Conservation (phyloP, 1,140 invertebrate species). For the Cydia pomonella region DNA sequence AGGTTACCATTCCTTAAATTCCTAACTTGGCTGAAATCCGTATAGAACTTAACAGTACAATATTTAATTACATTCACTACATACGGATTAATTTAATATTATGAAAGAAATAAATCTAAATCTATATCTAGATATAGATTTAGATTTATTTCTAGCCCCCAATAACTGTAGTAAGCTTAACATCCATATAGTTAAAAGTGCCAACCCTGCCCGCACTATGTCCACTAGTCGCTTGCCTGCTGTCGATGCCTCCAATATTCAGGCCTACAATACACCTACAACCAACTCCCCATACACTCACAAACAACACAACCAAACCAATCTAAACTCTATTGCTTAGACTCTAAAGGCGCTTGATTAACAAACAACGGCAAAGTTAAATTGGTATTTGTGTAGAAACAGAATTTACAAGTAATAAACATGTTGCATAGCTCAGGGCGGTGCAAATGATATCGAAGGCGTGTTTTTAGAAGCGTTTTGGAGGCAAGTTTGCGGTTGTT, state of each 20-base stretch:
- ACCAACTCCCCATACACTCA: neutral
- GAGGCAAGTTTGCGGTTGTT: neutral
- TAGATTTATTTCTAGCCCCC: too few species aligned
- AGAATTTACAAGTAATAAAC: slow-evolving; percentile 27
- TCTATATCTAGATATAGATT: too few species aligned
- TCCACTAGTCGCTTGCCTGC: slow-evolving; percentile 22
- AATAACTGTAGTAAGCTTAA: neutral
- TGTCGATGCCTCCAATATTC: slow-evolving; percentile 32
- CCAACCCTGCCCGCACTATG: slow-evolving; percentile 9
- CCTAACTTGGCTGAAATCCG: too few species aligned
- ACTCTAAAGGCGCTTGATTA: neutral
- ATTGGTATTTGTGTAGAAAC: neutral
- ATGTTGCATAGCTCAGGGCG: neutral
- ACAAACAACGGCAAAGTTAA: neutral
- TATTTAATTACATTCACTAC: too few species aligned
- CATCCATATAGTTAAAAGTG: neutral
- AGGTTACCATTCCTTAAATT: too few species aligned
- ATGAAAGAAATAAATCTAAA: too few species aligned
- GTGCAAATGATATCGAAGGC: slow-evolving; percentile 1
- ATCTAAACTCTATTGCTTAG: neutral
- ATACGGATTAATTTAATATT: too few species aligned
- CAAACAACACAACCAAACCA: neutral
- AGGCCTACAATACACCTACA: slow-evolving; percentile 26
- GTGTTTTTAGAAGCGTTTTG: neutral
- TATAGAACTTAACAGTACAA: too few species aligned